These are phyloP conservation scores for Bombycilla garrulus DNA, from an alignment of 2,113 vertebrate species.

Conservation along the genomic window DNA sequence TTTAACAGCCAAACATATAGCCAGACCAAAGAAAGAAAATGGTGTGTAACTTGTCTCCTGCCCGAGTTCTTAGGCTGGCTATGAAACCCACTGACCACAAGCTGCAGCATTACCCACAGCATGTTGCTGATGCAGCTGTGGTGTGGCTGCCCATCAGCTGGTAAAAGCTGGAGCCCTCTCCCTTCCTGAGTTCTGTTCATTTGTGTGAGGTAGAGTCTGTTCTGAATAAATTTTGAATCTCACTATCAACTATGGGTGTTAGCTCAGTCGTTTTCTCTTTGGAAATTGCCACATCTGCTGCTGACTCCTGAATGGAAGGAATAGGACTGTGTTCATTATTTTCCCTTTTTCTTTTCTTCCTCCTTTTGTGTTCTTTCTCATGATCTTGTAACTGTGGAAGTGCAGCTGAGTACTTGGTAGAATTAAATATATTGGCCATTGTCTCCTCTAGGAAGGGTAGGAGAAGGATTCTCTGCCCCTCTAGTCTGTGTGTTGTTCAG, in stretches of 20 bases:
- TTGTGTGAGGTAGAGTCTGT: neutral
- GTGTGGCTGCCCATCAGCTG: neutral
- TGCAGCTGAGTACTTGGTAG: neutral
- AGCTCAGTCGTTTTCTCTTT: neutral
- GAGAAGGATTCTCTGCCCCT: neutral
- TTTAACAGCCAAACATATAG: neutral
- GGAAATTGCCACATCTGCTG: neutral
- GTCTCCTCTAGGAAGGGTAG: neutral
- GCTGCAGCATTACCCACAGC: fast-evolving
- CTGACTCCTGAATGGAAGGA: neutral
- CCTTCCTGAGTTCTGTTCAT: neutral
- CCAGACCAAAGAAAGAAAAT: neutral
- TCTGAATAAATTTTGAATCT: neutral
- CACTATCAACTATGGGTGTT: neutral
- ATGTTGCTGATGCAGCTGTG: fast-evolving
- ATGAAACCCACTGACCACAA: fast-evolving
- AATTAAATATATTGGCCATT: neutral
- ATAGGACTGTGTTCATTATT: neutral
- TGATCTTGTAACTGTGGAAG: neutral
- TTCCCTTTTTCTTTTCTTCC: neutral
- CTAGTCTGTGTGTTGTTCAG: neutral
- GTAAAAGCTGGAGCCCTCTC: neutral
- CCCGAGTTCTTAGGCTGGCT: neutral
- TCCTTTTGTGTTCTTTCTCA: neutral
- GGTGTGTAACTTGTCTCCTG: neutral